Base-by-base conservation (phyloP, 2,113 vertebrate genomes). In the Progne subis region DNA sequence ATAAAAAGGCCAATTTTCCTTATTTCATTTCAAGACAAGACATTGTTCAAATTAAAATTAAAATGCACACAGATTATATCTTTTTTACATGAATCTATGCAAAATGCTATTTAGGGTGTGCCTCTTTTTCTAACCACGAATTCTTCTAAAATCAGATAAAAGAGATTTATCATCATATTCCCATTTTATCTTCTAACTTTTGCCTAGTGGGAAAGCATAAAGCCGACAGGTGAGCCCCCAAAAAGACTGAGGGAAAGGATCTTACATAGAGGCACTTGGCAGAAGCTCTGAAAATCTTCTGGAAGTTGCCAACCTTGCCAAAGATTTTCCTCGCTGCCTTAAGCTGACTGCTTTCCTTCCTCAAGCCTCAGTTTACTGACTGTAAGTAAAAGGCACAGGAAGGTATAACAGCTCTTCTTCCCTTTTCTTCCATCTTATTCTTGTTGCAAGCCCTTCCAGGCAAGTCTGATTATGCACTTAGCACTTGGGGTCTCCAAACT, bases 131-230 rank as follows among this genome's bases (percentile, higher is more conserved):
- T 78, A 91, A 96, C 93, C 57, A 0, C 19, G 0, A 89, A 85
- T 96, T 91, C 95, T 57, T 94, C 92, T 41, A 71, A 12, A 77
- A 94, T 96, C 94, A 96, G 95, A 95, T 92, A 96, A 93, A 90
- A 52, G 63, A 90, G 93, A 96, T 94, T 96, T 97, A 97, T 78
- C 19, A 2, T 56, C 28, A 43, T 44, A 75, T 50, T 88, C 72
- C 53, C 29, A 84, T 82, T 86, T 95, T 95, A 84, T 92, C 92
- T 94, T 71, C 52, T 82, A 86, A 89, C 63, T 96, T 95, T 91
- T 93, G 82, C 93, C 82, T 67, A 71, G 53, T 90, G 65, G 90
- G 88, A 94, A 93, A 90, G 64, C 11, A 2, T 41, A 79, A 90
- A 81, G 69, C 31, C 88, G 81, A 96, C 93, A 96, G 95, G 90